Conservation (phyloP, 2,113 vertebrate species). For the Columba janthina region DNA sequence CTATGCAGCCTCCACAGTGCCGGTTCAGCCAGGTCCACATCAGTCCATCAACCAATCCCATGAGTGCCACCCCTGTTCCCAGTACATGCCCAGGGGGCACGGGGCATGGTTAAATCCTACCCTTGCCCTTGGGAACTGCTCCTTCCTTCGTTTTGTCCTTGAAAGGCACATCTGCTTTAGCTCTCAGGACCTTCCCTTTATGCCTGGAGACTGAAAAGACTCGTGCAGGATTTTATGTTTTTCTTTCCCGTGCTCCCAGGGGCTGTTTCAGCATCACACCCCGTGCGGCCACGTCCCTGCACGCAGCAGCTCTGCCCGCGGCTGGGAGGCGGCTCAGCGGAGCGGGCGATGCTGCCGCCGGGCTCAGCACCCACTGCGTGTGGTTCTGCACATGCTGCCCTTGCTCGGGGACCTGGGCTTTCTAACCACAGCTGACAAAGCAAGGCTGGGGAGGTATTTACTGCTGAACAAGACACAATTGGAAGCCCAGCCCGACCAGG, state of each 20-base stretch:
- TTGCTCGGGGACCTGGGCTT: not conserved
- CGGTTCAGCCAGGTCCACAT: not conserved
- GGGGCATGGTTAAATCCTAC: not conserved
- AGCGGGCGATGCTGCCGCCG: too few relatives aligned
- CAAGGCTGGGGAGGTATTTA: not conserved
- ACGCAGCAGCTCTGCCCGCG: not conserved
- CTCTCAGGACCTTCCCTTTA: not conserved
- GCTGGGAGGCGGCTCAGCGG: not conserved
- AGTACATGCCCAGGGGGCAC: too few relatives aligned
- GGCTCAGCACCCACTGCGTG: fast-evolving
- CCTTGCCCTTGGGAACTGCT: not conserved
- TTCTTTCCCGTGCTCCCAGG: not conserved
- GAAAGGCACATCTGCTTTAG: not conserved
- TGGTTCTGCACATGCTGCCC: not conserved
- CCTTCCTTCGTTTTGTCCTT: not conserved
- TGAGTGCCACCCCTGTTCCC: not conserved
- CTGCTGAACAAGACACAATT: not conserved
- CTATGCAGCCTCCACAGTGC: fast-evolving
- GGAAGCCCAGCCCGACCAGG: not conserved
- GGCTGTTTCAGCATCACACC: not conserved
- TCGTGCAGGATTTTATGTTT: not conserved
- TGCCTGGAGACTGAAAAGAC: not conserved
- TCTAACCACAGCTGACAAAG: not conserved
- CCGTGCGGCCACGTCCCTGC: not conserved
- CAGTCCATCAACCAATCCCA: not conserved